phyloP scores from a whole-genome alignment of 2,797 vertebrate species.

The Falco biarmicus region DNA sequence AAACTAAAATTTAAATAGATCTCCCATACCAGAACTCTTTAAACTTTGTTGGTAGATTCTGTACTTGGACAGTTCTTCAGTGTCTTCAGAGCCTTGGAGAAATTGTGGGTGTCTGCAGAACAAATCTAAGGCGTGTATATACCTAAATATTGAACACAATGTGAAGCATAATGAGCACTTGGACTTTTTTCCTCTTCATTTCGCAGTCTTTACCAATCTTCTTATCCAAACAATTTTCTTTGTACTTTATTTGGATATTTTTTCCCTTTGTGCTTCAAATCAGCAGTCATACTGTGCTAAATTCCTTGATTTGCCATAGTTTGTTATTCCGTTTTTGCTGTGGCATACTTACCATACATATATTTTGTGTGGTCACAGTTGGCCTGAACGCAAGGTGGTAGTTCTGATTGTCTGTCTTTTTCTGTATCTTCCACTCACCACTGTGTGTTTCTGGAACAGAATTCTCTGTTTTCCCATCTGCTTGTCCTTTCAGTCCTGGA shows the following conservation, averaged over 20 bases:
- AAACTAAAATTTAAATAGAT: not conserved
- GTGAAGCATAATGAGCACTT: not conserved
- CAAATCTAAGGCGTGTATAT: not conserved
- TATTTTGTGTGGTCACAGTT: not conserved
- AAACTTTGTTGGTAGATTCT: not conserved
- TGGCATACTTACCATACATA: fast-evolving
- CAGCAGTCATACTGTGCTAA: not conserved
- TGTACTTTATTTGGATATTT: not conserved
- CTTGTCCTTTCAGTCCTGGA: not conserved
- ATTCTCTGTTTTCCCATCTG: not conserved
- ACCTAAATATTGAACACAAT: not conserved
- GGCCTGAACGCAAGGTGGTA: not conserved
- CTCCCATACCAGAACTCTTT: not conserved
- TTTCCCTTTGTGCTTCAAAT: not conserved
- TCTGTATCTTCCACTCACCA: not conserved
- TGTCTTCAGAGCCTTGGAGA: not conserved
- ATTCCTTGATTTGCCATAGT: not conserved
- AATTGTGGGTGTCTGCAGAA: not conserved
- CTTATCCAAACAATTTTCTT: not conserved
- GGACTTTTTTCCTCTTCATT: not conserved
- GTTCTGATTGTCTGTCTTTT: not conserved
- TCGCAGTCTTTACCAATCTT: not conserved
- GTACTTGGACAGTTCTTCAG: not conserved
- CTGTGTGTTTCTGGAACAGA: not conserved
- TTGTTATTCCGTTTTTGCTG: not conserved